These are phyloP conservation scores for Eupeodes luniger DNA, from an alignment of 2,888 invertebrate species.

Conservation along the genomic window DNA sequence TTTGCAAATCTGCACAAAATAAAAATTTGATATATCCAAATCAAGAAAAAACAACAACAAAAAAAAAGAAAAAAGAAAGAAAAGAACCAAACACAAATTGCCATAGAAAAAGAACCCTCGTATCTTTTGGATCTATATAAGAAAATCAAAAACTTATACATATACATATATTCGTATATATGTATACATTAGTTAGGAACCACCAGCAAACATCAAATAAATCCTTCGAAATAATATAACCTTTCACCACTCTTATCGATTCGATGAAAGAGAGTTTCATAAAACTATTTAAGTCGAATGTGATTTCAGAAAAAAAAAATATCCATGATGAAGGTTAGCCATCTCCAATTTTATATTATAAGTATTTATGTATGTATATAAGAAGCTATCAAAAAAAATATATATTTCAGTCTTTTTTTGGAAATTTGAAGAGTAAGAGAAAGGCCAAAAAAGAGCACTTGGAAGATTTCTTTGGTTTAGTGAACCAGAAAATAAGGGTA, in stretches of 20 bases:
- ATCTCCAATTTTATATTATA: conserved; percentile 26
- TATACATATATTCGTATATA: no score
- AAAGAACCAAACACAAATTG: neutral
- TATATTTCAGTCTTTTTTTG: neutral
- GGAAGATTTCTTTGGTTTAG: conserved; percentile 23
- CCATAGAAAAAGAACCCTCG: conserved; percentile 13
- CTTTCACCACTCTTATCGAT: conserved; percentile 22
- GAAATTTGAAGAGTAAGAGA: neutral
- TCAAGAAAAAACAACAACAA: neutral
- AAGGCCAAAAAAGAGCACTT: no score
- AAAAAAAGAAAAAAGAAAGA: neutral
- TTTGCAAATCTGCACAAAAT: conserved; percentile 34
- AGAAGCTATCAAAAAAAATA: neutral
- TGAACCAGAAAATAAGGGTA: conserved; percentile 59
- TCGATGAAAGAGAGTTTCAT: conserved; percentile 9
- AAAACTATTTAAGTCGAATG: conserved; percentile 43
- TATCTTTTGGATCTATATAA: neutral
- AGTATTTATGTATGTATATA: neutral
- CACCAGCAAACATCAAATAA: conserved; percentile 25
- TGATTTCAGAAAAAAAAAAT: neutral
- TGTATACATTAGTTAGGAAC: no score
- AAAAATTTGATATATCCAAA: conserved; percentile 25
- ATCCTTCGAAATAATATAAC: conserved; percentile 32
- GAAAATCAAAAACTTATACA: neutral
- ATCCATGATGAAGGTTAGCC: conserved; percentile 39